A percentile compares a stretch with the other conserved stretches of the same genome.
These are phyloP conservation scores for Molorchus minor DNA, from an alignment of 2,888 invertebrate species.

Conservation along the genomic window DNA sequence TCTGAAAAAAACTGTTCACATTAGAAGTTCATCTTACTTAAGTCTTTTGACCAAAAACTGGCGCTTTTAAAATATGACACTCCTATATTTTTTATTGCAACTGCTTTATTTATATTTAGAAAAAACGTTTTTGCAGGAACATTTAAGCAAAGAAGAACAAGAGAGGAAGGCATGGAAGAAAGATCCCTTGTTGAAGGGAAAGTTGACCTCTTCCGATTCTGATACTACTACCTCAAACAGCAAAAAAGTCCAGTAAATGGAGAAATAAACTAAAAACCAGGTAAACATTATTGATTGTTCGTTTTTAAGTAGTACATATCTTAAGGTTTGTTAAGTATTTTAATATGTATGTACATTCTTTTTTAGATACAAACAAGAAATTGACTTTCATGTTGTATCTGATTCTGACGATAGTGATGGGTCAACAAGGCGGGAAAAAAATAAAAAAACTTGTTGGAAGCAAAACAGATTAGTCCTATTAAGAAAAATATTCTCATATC, in stretches of 20 bases:
- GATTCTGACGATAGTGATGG: constrained; percentile 28
- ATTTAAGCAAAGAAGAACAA: constrained; percentile 31
- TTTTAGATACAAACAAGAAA: constrained; percentile 30
- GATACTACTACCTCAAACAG: constrained; percentile 9
- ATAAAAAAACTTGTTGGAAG: constrained; percentile 24
- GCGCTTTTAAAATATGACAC: too few relatives aligned
- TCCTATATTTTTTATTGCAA: background rate
- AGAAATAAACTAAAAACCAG: constrained; percentile 3
- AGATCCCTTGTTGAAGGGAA: constrained; percentile 36
- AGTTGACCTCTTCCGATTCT: constrained; percentile 9
- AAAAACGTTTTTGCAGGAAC: constrained; percentile 17
- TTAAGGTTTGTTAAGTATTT: too few relatives aligned
- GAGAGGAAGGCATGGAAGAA: constrained; percentile 38
- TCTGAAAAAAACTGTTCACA: too few relatives aligned
- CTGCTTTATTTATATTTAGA: background rate
- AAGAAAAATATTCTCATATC: constrained; percentile 31
- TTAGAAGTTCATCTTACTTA: too few relatives aligned
- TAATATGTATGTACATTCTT: background rate
- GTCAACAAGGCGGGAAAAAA: constrained; percentile 13
- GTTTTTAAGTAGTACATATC: too few relatives aligned
- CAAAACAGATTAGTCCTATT: constrained; percentile 28
- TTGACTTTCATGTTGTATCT: constrained; percentile 22
- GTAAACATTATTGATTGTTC: background rate
- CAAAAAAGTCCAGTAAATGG: constrained; percentile 22
- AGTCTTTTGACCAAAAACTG: too few relatives aligned